phyloP scores from a whole-genome alignment of 2,888 invertebrate species.

The Dryocosmus kuriphilus region DNA sequence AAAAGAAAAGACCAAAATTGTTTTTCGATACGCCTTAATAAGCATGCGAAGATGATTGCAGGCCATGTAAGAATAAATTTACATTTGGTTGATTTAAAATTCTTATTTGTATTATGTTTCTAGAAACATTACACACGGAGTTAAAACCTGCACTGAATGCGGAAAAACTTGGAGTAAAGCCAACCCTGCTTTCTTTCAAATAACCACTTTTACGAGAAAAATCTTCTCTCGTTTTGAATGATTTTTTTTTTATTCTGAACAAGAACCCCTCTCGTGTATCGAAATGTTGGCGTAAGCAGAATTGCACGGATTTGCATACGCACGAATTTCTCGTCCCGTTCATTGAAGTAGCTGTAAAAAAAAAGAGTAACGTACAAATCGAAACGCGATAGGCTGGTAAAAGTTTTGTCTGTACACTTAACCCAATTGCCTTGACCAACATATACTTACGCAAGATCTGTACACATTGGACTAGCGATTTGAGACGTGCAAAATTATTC shows the following conservation, averaged over 20 bases:
- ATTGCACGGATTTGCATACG: neutral
- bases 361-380: neutral
- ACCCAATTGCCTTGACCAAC: conserved; percentile 75
- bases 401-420: conserved; percentile 51
- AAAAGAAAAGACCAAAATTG: too few relatives aligned
- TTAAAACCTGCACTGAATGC: neutral
- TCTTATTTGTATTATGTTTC: neutral
- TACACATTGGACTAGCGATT: conserved; percentile 10
- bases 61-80: neutral
- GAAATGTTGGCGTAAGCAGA: conserved; percentile 11
- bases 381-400: conserved; percentile 2
- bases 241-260: neutral
- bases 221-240: conserved; percentile 8
- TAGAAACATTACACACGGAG: neutral
- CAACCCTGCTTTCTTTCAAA: conserved; percentile 2
- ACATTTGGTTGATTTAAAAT: neutral
- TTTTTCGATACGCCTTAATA: too few relatives aligned
- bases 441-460: conserved; percentile 61
- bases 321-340: neutral
- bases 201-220: conserved; percentile 23
- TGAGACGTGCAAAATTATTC: conserved; percentile 28
- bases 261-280: neutral
- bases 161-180: neutral
- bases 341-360: neutral
- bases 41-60: too few relatives aligned